Evolutionary conservation across 2,888 invertebrate species (phyloP).

Genomic region (Calliopum simillimum): DNA sequence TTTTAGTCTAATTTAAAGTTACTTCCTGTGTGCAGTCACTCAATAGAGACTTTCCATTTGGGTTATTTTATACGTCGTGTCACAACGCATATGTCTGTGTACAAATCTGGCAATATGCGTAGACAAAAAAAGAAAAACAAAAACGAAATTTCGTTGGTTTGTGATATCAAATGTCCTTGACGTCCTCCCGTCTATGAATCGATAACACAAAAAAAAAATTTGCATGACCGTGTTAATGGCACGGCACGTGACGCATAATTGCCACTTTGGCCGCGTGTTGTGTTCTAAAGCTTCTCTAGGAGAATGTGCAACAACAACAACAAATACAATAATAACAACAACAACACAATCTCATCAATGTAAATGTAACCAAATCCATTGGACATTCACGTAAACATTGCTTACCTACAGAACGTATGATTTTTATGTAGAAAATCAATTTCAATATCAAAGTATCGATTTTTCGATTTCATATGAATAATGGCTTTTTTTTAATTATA

Average conservation of each 20-base stretch:
- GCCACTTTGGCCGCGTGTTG: slow-evolving; percentile 41
- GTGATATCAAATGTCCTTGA: slow-evolving; percentile 55
- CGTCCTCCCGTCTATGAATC: slow-evolving; percentile 30
- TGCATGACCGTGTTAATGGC: slow-evolving; percentile 51
- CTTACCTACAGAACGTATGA: slow-evolving; percentile 14
- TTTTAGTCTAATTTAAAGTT: too few species aligned
- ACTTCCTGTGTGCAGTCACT: too few species aligned
- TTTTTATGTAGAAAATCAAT: slow-evolving; percentile 30
- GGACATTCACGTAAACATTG: slow-evolving; percentile 5
- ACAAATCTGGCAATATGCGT: too few species aligned
- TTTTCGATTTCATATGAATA: too few species aligned
- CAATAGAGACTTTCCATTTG: too few species aligned
- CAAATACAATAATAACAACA: background rate
- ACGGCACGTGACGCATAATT: slow-evolving; percentile 63
- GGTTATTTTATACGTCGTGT: too few species aligned
- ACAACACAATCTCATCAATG: background rate
- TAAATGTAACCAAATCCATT: slow-evolving; percentile 24
- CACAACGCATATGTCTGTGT: too few species aligned
- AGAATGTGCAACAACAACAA: background rate
- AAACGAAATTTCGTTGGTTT: too few species aligned
- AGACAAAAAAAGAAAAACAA: too few species aligned
- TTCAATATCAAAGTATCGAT: slow-evolving; percentile 18
- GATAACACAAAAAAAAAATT: slow-evolving; percentile 53
- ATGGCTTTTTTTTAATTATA: too few species aligned
- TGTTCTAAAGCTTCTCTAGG: background rate